A percentile compares a stretch with the other conserved stretches of the same genome.
Conservation (phyloP, 2,888 invertebrate genomes). For the Protonemura montana region DNA sequence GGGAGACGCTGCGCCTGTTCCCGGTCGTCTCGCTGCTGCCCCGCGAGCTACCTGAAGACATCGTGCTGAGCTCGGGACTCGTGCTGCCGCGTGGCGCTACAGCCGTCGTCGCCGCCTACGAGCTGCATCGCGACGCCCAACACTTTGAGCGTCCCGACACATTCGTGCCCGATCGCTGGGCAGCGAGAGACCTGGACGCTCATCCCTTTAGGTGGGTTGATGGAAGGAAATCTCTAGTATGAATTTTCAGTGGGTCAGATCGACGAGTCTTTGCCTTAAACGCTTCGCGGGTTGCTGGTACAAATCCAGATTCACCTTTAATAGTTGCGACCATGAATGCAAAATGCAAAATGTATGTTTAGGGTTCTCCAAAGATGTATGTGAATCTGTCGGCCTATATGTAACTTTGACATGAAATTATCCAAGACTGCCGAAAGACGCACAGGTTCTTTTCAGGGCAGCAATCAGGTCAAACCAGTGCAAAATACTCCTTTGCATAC, state of each 20-base stretch:
- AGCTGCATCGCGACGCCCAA: constrained; percentile 47
- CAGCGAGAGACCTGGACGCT: constrained; percentile 44
- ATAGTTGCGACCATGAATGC: no score
- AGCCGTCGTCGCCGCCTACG: constrained; percentile 47
- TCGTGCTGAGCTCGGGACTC: constrained; percentile 36
- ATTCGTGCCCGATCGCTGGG: constrained; percentile 50
- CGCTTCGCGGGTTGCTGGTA: no score
- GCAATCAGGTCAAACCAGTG: no score
- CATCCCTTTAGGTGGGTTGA: constrained; percentile 48
- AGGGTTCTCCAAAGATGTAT: no score
- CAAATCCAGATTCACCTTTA: no score
- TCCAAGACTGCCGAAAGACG: no score
- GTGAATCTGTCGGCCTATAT: not conserved
- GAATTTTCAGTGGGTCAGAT: no score
- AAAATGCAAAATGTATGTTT: no score
- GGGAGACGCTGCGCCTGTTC: constrained; percentile 44
- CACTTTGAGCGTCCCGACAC: constrained; percentile 46
- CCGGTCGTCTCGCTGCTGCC: constrained; percentile 48
- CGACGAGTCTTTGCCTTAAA: no score
- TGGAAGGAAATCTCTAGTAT: no score
- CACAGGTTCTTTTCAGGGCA: no score
- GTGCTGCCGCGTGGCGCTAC: constrained; percentile 43
- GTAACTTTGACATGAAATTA: no score
- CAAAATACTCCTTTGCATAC: not conserved
- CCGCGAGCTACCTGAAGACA: constrained; percentile 44